These are phyloP conservation scores for Agriotes lineatus DNA, from an alignment of 2,888 invertebrate species.

Conservation along the genomic window DNA sequence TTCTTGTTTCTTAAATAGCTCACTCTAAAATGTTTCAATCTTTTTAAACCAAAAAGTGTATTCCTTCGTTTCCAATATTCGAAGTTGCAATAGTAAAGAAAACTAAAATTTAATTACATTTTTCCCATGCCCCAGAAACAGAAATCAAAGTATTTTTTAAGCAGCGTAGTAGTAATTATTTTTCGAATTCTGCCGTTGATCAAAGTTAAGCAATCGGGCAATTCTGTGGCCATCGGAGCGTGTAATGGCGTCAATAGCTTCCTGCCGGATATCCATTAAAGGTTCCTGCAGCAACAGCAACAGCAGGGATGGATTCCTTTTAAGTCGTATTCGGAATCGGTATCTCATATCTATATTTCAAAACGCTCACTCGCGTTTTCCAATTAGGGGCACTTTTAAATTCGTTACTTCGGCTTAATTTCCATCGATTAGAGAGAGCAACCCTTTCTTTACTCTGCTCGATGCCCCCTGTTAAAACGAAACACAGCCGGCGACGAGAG, in stretches of 20 bases:
- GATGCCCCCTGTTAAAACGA: not conserved
- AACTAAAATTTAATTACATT: no score
- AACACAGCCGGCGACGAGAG: not conserved
- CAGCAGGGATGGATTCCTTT: slow-evolving; percentile 29
- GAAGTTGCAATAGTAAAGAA: no score
- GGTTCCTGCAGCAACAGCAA: slow-evolving; percentile 50
- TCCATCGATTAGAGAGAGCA: slow-evolving; percentile 9
- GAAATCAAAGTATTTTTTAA: slow-evolving; percentile 1
- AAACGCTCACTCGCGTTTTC: slow-evolving; percentile 40
- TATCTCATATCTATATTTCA: not conserved
- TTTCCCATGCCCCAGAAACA: not conserved
- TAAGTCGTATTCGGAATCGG: slow-evolving; percentile 25
- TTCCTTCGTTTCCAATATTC: no score
- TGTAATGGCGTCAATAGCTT: slow-evolving; percentile 54
- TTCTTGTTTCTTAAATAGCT: no score
- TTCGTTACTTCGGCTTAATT: slow-evolving; percentile 11
- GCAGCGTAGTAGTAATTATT: not conserved
- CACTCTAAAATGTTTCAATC: no score
- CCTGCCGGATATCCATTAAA: slow-evolving; percentile 55
- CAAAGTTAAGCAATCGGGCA: slow-evolving; percentile 50
- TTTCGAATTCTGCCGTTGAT: slow-evolving; percentile 40
- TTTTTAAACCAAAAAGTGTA: no score
- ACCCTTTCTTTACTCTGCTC: slow-evolving; percentile 1
- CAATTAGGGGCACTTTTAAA: slow-evolving; percentile 6
- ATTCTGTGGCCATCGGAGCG: slow-evolving; percentile 50